phyloP scores from a whole-genome alignment of 2,888 invertebrate genomes.

The Gortyna flavago region DNA sequence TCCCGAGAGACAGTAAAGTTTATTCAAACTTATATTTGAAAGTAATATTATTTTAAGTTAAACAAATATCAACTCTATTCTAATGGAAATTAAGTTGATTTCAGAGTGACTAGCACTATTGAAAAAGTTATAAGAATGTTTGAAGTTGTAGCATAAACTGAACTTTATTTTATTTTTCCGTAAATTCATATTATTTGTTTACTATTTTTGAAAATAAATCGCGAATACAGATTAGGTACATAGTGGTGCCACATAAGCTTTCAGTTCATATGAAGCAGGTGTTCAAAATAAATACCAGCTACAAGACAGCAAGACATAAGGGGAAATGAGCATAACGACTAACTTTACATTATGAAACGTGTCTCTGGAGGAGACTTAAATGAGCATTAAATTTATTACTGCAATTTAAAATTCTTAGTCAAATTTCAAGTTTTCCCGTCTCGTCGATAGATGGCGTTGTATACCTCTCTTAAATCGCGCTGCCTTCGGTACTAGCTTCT shows the following conservation, averaged over 20 bases:
- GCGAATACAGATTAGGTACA: neutral
- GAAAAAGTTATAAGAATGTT: too few species aligned
- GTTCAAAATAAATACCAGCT: neutral
- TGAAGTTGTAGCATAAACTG: too few species aligned
- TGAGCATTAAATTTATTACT: neutral
- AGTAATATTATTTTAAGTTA: too few species aligned
- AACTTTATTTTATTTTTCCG: too few species aligned
- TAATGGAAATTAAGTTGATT: too few species aligned
- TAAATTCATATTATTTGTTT: too few species aligned
- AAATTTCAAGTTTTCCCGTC: neutral
- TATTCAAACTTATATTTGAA: too few species aligned
- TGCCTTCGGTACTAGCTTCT: neutral
- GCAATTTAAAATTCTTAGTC: neutral
- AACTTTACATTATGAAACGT: neutral
- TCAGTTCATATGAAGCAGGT: neutral
- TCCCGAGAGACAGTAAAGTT: neutral
- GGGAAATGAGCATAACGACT: neutral
- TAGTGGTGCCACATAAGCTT: neutral
- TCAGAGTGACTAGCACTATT: too few species aligned
- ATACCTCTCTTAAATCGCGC: neutral
- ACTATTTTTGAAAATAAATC: too few species aligned
- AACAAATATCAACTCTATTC: too few species aligned
- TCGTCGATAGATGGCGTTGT: constrained; percentile 37
- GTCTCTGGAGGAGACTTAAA: neutral
- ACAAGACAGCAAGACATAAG: neutral